A percentile compares a stretch with the other conserved stretches of the same genome.
Evolutionary conservation across 2,113 vertebrate species (phyloP).

Genomic region (Mus pahari): DNA sequence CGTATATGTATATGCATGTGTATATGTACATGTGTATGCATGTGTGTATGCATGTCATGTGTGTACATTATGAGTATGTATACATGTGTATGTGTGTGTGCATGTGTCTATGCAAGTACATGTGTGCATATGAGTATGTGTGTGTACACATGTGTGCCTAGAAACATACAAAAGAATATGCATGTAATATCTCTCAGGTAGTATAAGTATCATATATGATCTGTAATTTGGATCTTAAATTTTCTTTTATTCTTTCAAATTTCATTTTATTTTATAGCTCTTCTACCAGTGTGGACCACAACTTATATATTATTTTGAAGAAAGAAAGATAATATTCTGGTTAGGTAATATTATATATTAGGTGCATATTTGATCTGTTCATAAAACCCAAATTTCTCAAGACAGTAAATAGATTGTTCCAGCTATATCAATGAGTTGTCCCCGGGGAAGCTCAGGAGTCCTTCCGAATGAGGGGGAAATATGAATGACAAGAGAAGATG

Average conservation of each 20-base stretch:
- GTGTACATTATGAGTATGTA: too few species aligned
- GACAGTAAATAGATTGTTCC: slow-evolving; percentile 60
- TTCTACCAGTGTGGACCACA: slow-evolving; percentile 64
- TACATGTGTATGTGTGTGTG: too few species aligned
- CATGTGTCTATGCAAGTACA: rapidly evolving
- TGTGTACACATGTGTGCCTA: neutral
- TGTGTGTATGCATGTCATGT: neutral
- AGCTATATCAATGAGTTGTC: neutral
- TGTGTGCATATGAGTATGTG: neutral
- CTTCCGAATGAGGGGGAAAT: slow-evolving; percentile 38
- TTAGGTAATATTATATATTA: slow-evolving; percentile 81
- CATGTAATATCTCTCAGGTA: neutral
- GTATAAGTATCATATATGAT: slow-evolving; percentile 9
- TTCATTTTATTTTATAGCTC: slow-evolving; percentile 26
- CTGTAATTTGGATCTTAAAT: slow-evolving; percentile 23
- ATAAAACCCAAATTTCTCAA: slow-evolving; percentile 43
- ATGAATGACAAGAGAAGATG: neutral
- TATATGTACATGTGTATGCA: neutral
- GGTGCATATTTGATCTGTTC: slow-evolving; percentile 58
- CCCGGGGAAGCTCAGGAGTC: slow-evolving; percentile 4
- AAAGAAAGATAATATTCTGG: slow-evolving; percentile 76
- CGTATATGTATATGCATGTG: rapidly evolving
- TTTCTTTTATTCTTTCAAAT: neutral
- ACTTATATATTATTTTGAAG: slow-evolving; percentile 68
- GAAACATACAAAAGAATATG: neutral